These are phyloP conservation scores for Chironomus tentans DNA, from an alignment of 2,888 invertebrate genomes.

Conservation along the genomic window DNA sequence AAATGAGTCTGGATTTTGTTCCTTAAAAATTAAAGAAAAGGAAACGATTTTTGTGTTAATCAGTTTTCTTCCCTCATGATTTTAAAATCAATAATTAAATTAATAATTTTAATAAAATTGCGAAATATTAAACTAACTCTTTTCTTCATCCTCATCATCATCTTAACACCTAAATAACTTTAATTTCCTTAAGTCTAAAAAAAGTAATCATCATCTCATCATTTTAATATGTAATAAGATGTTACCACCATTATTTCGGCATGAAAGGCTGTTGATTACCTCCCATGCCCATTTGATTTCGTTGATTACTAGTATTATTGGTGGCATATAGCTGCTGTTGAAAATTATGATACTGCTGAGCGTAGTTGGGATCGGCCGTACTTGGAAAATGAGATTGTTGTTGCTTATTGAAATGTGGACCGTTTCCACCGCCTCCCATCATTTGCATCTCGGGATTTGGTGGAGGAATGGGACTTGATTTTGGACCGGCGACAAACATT, in stretches of 20 bases:
- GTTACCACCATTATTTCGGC: slow-evolving; percentile 23
- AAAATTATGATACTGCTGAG: slow-evolving; percentile 91
- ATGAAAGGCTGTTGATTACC: slow-evolving; percentile 14
- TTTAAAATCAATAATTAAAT: slow-evolving; percentile 18
- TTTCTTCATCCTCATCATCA: not conserved
- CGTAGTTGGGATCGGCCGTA: slow-evolving; percentile 84
- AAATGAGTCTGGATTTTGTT: not conserved
- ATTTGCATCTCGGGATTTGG: slow-evolving; percentile 30
- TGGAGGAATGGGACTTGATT: slow-evolving; percentile 48
- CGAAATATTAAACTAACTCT: slow-evolving; percentile 26
- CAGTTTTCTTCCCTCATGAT: not conserved
- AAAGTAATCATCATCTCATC: not conserved
- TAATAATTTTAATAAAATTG: slow-evolving; percentile 21
- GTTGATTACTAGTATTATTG: slow-evolving; percentile 38
- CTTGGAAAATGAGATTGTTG: slow-evolving; percentile 70
- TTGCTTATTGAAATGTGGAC: slow-evolving; percentile 35
- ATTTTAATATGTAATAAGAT: not conserved
- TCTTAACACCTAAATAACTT: slow-evolving; percentile 26
- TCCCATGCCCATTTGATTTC: slow-evolving; percentile 25
- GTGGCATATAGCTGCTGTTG: slow-evolving; percentile 92
- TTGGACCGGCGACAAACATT: slow-evolving; percentile 50
- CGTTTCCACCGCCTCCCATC: slow-evolving; percentile 29
- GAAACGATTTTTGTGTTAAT: too few species aligned
- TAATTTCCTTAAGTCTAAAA: slow-evolving; percentile 9
- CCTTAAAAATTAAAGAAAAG: not conserved